Conservation (phyloP, 2,888 invertebrate species). For the Phlogophora meticulosa region DNA sequence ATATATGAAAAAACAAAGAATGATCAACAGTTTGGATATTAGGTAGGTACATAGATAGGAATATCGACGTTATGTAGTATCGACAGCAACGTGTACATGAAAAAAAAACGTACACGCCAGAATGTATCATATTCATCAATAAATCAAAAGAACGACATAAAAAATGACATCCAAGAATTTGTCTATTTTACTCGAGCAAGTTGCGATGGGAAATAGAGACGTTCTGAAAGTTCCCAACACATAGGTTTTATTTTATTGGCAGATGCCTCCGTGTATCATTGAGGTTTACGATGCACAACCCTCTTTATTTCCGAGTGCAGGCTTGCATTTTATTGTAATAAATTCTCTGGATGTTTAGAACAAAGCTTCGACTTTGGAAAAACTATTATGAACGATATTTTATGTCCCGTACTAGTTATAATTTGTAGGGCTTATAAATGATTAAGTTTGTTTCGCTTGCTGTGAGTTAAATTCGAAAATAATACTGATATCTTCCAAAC, state of each 20-base stretch:
- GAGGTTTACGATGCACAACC: constrained; percentile 84
- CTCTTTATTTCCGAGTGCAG: constrained; percentile 80
- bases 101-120: constrained; percentile 16
- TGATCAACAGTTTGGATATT: constrained; percentile 1
- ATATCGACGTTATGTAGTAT: background rate
- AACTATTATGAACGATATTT: constrained; percentile 61
- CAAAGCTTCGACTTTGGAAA: constrained; percentile 63
- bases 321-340: constrained; percentile 75
- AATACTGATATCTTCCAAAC: background rate
- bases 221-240: constrained; percentile 79
- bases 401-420: constrained; percentile 38
- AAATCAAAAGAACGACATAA: constrained; percentile 28
- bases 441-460: constrained; percentile 14
- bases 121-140: constrained; percentile 29
- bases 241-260: constrained; percentile 84
- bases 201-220: constrained; percentile 70
- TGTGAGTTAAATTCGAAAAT: constrained; percentile 9
- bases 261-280: constrained; percentile 83
- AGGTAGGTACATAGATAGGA: background rate
- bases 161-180: constrained; percentile 57
- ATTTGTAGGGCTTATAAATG: constrained; percentile 31
- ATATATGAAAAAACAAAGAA: constrained; percentile 13
- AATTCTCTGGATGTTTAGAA: constrained; percentile 66
- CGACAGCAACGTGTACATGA: background rate
- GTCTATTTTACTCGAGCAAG: constrained; percentile 59